phyloP scores from a whole-genome alignment of 2,113 vertebrate species.

The Channa argus region DNA sequence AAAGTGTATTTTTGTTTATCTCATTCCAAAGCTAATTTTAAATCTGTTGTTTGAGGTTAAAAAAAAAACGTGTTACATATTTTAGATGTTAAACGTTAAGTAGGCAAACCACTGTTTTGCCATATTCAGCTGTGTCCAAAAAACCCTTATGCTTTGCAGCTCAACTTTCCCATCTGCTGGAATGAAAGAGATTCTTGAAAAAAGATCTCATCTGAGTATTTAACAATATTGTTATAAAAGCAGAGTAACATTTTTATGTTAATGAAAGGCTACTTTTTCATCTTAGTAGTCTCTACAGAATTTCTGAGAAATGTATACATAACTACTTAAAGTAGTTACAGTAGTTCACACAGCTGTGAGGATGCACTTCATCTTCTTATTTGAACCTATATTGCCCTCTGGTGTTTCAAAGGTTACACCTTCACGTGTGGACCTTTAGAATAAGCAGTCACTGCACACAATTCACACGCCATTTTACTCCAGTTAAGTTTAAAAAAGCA shows the following conservation, averaged over 20 bases:
- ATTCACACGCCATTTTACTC: slow-evolving; percentile 15
- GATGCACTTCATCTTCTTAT: background rate
- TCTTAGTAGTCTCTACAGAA: too few relatives aligned
- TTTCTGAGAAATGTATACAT: too few relatives aligned
- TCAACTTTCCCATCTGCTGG: slow-evolving; percentile 29
- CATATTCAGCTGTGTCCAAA: too few relatives aligned
- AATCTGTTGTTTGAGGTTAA: background rate
- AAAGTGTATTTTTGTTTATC: background rate
- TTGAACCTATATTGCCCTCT: slow-evolving; percentile 49
- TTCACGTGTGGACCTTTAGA: background rate
- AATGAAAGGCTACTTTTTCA: too few relatives aligned
- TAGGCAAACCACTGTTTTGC: too few relatives aligned
- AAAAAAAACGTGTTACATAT: too few relatives aligned
- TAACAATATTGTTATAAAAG: too few relatives aligned
- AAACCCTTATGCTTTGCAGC: background rate
- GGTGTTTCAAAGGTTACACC: background rate
- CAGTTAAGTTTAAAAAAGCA: slow-evolving; percentile 12
- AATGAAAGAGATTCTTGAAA: too few relatives aligned
- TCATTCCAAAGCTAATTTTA: background rate
- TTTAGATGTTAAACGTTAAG: too few relatives aligned
- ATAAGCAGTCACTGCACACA: background rate
- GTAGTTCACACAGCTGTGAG: background rate
- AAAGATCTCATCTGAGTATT: background rate
- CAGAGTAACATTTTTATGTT: too few relatives aligned
- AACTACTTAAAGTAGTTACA: too few relatives aligned